Evolutionary conservation across 92 coral and sea anemone genomes (phyloP).

Genomic region (Epizoanthus ramosus): DNA sequence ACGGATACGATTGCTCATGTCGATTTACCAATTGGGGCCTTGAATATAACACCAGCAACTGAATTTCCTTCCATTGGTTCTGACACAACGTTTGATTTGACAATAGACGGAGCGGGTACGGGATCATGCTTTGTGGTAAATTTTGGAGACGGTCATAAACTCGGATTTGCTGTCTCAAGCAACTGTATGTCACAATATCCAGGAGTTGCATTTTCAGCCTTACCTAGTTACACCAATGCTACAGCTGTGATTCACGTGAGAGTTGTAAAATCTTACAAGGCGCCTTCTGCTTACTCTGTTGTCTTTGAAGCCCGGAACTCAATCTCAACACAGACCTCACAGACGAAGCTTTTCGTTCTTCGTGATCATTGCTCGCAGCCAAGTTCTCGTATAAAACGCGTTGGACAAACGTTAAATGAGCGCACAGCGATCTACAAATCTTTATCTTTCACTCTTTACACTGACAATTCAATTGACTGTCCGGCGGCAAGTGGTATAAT

Average conservation of each 20-base stretch:
- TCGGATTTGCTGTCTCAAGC: background rate
- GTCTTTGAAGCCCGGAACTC: constrained; percentile 29
- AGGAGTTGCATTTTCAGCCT: constrained; percentile 1
- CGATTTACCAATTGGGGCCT: constrained; percentile 5
- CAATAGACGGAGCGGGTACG: constrained; percentile 9
- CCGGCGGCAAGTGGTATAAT: constrained; percentile 32
- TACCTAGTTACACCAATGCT: background rate
- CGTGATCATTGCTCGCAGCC: constrained; percentile 34
- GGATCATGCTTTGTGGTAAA: constrained; percentile 24
- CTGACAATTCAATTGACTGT: constrained; percentile 33
- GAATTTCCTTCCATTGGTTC: constrained; percentile 9
- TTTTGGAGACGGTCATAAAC: background rate
- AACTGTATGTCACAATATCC: constrained; percentile 10
- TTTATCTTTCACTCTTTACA: constrained; percentile 12
- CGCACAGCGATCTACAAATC: background rate
- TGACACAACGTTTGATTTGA: background rate
- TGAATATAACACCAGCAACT: constrained; percentile 13
- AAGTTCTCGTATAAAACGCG: constrained; percentile 1
- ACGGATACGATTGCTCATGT: background rate
- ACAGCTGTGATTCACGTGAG: background rate
- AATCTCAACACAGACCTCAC: background rate
- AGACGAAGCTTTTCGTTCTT: constrained; percentile 19
- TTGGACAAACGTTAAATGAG: constrained; percentile 18
- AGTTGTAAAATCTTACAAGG: background rate
- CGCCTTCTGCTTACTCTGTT: constrained; percentile 5